A percentile compares a stretch with the other conserved stretches of the same genome.
Evolutionary conservation across 2,797 vertebrate species (phyloP).

Genomic region (Prunella strophiata): DNA sequence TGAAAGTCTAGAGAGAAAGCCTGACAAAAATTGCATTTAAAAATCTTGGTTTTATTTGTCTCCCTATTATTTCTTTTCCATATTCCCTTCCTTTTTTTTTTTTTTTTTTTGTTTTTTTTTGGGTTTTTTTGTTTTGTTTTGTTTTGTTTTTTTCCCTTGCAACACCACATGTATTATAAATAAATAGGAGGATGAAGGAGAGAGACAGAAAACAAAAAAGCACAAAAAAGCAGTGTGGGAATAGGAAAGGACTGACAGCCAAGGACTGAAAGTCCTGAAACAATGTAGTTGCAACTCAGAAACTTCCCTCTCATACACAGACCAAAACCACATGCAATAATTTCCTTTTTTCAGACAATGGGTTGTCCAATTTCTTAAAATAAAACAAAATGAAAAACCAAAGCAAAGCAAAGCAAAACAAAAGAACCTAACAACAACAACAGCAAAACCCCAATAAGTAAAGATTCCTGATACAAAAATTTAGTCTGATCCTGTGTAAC

Average conservation of each 20-base stretch:
- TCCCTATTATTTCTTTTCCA: neutral
- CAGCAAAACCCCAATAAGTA: neutral
- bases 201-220: neutral
- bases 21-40: neutral
- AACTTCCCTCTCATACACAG: neutral
- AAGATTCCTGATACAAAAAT: neutral
- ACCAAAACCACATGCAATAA: neutral
- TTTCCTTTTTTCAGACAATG: neutral
- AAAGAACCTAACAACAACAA: neutral
- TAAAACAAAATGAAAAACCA: neutral
- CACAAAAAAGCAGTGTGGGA: neutral
- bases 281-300: neutral
- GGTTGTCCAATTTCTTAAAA: rapidly evolving
- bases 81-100: neutral
- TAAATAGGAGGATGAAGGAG: neutral
- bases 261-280: neutral
- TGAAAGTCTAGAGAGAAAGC: neutral
- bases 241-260: neutral
- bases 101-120: neutral
- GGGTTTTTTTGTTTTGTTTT: neutral
- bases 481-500: neutral
- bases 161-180: neutral
- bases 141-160: neutral
- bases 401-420: neutral
- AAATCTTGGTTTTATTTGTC: neutral